A percentile compares a stretch with the other conserved stretches of the same genome.
Conservation (phyloP, 2,888 invertebrate species). For the Apodemia zela region DNA sequence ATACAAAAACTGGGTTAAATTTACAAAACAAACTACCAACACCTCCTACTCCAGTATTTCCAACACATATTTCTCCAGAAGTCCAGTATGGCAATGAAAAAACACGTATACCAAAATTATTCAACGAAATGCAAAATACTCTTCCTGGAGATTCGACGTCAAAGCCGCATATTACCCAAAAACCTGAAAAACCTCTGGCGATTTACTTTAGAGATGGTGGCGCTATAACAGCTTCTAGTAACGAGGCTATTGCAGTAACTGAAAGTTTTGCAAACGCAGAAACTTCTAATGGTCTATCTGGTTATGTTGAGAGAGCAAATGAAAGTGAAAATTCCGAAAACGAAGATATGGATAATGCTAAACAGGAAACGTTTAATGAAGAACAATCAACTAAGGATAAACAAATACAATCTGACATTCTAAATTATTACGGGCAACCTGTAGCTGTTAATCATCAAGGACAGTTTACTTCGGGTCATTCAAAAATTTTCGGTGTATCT, state of each 20-base stretch:
- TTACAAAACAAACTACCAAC: conserved; percentile 49
- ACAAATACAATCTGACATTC: conserved; percentile 40
- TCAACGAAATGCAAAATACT: conserved; percentile 40
- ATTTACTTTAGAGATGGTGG: conserved; percentile 60
- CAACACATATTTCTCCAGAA: conserved; percentile 67
- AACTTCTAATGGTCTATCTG: conserved; percentile 49
- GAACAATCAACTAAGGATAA: not conserved
- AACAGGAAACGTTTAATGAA: conserved; percentile 7
- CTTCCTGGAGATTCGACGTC: conserved; percentile 54
- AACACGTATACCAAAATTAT: conserved; percentile 55
- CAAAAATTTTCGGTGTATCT: conserved; percentile 82
- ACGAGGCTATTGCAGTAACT: conserved; percentile 37
- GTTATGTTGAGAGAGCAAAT: conserved; percentile 35
- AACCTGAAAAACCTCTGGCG: conserved; percentile 67
- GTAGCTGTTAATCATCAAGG: conserved; percentile 38
- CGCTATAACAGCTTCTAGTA: conserved; percentile 42
- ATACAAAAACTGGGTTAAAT: conserved; percentile 41
- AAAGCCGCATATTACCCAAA: conserved; percentile 70
- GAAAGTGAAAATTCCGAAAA: conserved; percentile 38
- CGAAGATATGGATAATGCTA: conserved; percentile 28
- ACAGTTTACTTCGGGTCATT: conserved; percentile 82
- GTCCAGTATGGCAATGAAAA: conserved; percentile 76
- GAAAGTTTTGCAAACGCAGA: conserved; percentile 51
- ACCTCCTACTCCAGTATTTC: conserved; percentile 55
- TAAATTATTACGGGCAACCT: conserved; percentile 44